These are phyloP conservation scores for Lepidurus packardi DNA, from an alignment of 1,140 invertebrate genomes.

Conservation along the genomic window DNA sequence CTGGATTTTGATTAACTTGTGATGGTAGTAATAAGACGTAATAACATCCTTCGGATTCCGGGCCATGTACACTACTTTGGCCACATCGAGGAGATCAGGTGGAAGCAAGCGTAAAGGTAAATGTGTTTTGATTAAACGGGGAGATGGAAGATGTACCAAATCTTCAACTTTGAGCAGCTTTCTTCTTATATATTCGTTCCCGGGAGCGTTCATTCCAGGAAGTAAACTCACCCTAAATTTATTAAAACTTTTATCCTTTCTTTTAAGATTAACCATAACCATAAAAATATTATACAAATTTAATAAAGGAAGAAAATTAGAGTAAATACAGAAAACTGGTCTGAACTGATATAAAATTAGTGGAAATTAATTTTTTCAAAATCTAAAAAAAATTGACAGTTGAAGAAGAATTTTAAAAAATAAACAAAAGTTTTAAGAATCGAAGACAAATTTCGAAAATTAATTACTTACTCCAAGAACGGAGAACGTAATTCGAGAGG, in stretches of 20 bases:
- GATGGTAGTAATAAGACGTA: conserved; percentile 4
- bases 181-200: background rate
- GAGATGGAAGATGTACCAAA: conserved; percentile 31
- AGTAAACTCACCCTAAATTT: background rate
- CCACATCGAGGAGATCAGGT: conserved; percentile 36
- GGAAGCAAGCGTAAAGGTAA: conserved; percentile 46
- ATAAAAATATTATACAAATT: too few species aligned
- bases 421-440: background rate
- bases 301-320: too few species aligned
- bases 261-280: too few species aligned
- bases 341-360: too few species aligned
- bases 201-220: too few species aligned
- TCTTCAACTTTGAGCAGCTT: background rate
- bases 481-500: conserved; percentile 59
- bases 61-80: conserved; percentile 22
- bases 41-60: conserved; percentile 27
- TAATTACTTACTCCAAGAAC: conserved; percentile 54
- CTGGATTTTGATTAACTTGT: conserved; percentile 14
- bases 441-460: background rate
- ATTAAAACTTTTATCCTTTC: background rate
- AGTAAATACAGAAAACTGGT: too few species aligned
- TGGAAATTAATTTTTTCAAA: background rate
- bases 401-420: background rate
- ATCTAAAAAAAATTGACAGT: too few species aligned
- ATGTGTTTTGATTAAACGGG: conserved; percentile 48